These are phyloP conservation scores for Maconellicoccus hirsutus DNA, from an alignment of 1,140 invertebrate genomes.

Conservation along the genomic window DNA sequence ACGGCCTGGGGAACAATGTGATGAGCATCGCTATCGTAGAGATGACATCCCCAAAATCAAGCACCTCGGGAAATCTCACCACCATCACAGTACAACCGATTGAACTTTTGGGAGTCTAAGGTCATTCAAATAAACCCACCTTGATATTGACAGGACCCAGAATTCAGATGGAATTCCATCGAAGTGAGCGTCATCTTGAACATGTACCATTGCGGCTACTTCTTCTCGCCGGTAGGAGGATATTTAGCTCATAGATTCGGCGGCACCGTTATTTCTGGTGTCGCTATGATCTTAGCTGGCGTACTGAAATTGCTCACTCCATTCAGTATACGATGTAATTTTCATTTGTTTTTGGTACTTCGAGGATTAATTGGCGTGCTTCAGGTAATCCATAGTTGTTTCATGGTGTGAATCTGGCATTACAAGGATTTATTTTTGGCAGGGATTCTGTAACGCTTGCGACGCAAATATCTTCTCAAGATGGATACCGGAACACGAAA, in stretches of 20 bases:
- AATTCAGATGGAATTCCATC: no score
- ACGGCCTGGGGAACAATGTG: no score
- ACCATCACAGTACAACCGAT: no score
- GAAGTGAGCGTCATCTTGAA: no score
- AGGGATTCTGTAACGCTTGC: background rate
- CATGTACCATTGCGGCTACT: constrained; percentile 61
- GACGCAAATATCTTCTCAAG: background rate
- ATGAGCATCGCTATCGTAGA: no score
- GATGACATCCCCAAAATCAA: no score
- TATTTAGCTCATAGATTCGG: constrained; percentile 41
- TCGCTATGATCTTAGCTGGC: constrained; percentile 46
- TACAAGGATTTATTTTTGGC: no score
- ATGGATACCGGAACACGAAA: constrained; percentile 67
- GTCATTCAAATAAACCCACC: no score
- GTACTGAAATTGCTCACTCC: constrained; percentile 32
- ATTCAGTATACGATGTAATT: constrained; percentile 24
- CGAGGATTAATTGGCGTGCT: constrained; percentile 43
- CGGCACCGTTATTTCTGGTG: constrained; percentile 44
- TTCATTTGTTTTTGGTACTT: constrained; percentile 35
- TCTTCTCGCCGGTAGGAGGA: constrained; percentile 44
- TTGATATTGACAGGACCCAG: no score
- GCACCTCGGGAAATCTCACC: no score
- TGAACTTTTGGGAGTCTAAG: no score
- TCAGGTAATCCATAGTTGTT: no score
- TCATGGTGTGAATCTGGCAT: background rate